These are phyloP conservation scores for Platysternon megacephalum DNA, from an alignment of 2,113 vertebrate genomes.

Conservation along the genomic window DNA sequence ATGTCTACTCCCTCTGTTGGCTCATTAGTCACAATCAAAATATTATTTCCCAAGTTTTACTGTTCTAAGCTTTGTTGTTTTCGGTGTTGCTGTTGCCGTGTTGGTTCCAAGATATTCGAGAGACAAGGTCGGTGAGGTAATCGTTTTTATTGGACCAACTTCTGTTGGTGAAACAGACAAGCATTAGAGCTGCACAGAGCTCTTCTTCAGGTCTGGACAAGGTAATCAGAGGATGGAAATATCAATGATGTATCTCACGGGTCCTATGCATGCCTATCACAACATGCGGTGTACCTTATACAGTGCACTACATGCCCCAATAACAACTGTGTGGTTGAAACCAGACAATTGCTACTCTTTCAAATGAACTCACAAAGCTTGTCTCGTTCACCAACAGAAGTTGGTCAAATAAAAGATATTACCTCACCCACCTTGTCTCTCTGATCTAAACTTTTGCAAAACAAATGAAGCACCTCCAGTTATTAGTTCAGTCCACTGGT, in stretches of 20 bases:
- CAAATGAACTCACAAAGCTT: not conserved
- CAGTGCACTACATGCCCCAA: not conserved
- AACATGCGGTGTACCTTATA: not conserved
- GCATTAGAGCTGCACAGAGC: not conserved
- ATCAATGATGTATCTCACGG: not conserved
- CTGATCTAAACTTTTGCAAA: not conserved
- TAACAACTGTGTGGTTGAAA: not conserved
- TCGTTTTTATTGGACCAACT: not conserved
- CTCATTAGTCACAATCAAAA: not conserved
- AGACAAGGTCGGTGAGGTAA: not conserved
- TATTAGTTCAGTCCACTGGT: not conserved
- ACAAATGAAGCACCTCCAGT: not conserved
- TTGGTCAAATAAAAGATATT: not conserved
- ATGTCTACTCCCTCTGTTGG: conserved; percentile 33
- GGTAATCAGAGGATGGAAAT: not conserved
- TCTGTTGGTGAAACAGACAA: not conserved
- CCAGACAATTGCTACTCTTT: not conserved
- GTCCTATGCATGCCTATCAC: not conserved
- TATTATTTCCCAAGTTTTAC: not conserved
- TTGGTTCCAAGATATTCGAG: not conserved
- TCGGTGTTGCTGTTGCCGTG: not conserved
- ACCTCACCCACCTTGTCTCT: not conserved
- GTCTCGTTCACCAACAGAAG: not conserved
- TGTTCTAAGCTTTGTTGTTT: not conserved
- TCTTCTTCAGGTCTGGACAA: not conserved